Evolutionary conservation across 2,797 vertebrate species (phyloP), one percentile per base, ranked within the genome.

Genomic region (Schizothorax lantsangensis): DNA sequence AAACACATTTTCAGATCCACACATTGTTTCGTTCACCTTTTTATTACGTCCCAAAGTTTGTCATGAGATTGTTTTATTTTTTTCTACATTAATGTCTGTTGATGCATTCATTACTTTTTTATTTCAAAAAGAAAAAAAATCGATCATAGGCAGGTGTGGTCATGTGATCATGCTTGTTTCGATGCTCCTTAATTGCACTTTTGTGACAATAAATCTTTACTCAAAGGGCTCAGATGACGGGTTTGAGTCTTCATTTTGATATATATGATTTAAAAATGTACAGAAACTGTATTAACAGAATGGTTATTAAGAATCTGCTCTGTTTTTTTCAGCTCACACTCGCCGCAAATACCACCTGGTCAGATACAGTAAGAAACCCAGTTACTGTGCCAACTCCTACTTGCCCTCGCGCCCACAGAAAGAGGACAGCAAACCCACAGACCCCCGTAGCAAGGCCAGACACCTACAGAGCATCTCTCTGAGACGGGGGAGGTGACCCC

Each of bases 391-490:
- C 78, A 94, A 92, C 87, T 94, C 95, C 81, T 94, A 95, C 33
- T 89, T 91, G 11, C 92, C 95, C 10, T 15, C 89, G 0, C 92
- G 91, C 36, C 90, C 92, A 73, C 96, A 94, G 92, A 95, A 94
- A 90, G 79, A 88, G 0, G 95, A 96, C 69, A 93, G 94, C 19
- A 90, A 93, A 26, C 93, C 96, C 78, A 92, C 96, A 64, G 97
- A 98, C 49, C 95, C 96, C 85, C 95, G 97, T 36, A 95, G 93
- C 89, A 97, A 95, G 91, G 96, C 97, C 94, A 96, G 95, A 83
- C 97, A 95, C 91, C 96, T 98, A 66, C 96, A 98, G 89, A 89
- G 92, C 86, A 98, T 98, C 92, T 98, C 96, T 23, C 94, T 97
- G 79, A 95, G 94, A 10, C 96, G 96, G 91, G 95, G 94, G 68